A percentile compares a stretch with the other conserved stretches of the same genome.
Evolutionary conservation across 2,888 invertebrate species (phyloP).

Genomic region (Charanyca ferruginea): DNA sequence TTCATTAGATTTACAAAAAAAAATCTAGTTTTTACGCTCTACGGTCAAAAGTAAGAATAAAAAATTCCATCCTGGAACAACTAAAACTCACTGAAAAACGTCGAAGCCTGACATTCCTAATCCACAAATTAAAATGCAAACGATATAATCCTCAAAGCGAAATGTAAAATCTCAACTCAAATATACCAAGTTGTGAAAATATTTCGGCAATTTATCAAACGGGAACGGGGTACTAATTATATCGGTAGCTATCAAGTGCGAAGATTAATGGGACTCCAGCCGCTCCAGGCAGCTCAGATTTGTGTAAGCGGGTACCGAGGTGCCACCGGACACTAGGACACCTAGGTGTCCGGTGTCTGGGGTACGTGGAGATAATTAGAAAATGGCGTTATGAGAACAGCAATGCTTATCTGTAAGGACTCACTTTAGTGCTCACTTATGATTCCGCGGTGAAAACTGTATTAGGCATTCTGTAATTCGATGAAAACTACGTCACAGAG

Average conservation of each 20-base stretch:
- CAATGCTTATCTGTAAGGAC: no score
- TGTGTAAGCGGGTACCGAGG: slow-evolving; percentile 21
- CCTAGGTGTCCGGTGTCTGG: slow-evolving; percentile 26
- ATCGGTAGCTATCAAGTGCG: slow-evolving; percentile 56
- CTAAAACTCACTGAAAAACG: not conserved
- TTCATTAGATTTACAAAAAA: no score
- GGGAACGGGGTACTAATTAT: slow-evolving; percentile 54
- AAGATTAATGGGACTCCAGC: slow-evolving; percentile 50
- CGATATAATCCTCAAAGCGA: slow-evolving; percentile 36
- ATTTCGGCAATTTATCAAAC: slow-evolving; percentile 59
- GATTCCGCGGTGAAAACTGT: no score
- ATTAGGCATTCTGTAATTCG: no score
- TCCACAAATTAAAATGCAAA: slow-evolving; percentile 45
- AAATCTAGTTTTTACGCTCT: no score
- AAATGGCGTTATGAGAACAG: not conserved
- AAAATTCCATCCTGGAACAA: not conserved
- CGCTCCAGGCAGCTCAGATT: slow-evolving; percentile 44
- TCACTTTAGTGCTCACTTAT: no score
- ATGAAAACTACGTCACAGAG: no score
- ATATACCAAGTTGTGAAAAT: slow-evolving; percentile 40
- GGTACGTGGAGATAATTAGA: not conserved
- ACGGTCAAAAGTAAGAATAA: not conserved
- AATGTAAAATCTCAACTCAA: slow-evolving; percentile 28
- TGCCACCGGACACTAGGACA: slow-evolving; percentile 24
- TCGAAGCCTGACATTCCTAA: slow-evolving; percentile 14